Evolutionary conservation across 2,888 invertebrate genomes (phyloP).

Genomic region (Papilio protenor): DNA sequence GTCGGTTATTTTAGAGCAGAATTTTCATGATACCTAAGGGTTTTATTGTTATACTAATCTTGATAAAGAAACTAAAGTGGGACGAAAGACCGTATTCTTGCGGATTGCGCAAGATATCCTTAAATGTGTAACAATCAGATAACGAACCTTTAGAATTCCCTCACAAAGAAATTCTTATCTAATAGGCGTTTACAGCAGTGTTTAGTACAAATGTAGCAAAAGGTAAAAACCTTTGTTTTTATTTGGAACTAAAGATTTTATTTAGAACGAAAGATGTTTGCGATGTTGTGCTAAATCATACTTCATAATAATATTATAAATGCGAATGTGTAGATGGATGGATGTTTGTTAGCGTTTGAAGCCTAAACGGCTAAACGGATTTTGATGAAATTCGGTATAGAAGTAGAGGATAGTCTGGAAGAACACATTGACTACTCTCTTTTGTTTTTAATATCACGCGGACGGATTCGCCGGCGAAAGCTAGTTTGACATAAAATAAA

Average conservation of each 20-base stretch:
- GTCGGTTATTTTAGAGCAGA: not conserved
- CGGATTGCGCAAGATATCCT: conserved; percentile 18
- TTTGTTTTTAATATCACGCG: too few species aligned
- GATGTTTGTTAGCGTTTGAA: too few species aligned
- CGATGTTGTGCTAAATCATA: too few species aligned
- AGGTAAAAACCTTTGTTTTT: not conserved
- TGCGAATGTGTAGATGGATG: too few species aligned
- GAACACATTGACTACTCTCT: too few species aligned
- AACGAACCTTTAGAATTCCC: conserved; percentile 17
- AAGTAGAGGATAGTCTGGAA: too few species aligned
- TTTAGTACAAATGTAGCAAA: not conserved
- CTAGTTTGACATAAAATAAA: not conserved
- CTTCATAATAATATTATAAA: too few species aligned
- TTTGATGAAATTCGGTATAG: too few species aligned
- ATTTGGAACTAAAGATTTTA: not conserved
- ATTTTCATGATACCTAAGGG: not conserved
- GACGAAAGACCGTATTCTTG: conserved; percentile 1
- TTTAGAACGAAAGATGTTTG: not conserved
- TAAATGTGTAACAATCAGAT: conserved; percentile 21
- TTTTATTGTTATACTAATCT: conserved; percentile 12
- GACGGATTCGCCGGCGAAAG: too few species aligned
- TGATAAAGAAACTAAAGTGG: conserved; percentile 19
- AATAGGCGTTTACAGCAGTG: not conserved
- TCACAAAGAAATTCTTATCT: conserved; percentile 21
- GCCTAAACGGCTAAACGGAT: too few species aligned